Conservation (phyloP, 2,888 invertebrate genomes). For the Syrista parreyssii region DNA sequence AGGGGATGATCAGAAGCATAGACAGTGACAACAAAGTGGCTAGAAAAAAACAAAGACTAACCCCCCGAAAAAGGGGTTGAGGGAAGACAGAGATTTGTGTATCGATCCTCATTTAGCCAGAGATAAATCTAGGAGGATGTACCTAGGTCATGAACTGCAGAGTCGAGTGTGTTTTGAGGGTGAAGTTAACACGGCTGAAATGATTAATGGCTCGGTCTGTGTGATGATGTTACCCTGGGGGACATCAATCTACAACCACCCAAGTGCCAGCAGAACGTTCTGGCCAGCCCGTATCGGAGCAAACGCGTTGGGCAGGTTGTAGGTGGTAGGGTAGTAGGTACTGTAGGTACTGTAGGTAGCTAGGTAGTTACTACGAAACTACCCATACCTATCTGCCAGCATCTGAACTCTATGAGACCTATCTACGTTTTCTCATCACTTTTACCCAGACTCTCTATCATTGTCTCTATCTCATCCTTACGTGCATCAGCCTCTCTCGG, state of each 20-base stretch:
- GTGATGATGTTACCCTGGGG: slow-evolving; percentile 48
- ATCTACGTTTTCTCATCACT: neutral
- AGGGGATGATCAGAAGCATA: neutral
- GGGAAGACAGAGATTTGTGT: neutral
- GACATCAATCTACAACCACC: slow-evolving; percentile 48
- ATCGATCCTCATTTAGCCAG: slow-evolving; percentile 8
- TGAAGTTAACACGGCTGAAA: slow-evolving; percentile 52
- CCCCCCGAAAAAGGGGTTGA: neutral
- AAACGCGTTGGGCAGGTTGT: slow-evolving; percentile 1
- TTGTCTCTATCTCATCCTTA: neutral
- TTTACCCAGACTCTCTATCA: neutral
- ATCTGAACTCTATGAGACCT: neutral
- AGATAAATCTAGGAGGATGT: slow-evolving; percentile 20
- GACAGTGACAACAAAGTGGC: neutral
- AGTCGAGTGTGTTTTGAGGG: slow-evolving; percentile 49
- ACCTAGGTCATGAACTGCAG: slow-evolving; percentile 46
- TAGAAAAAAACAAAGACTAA: neutral
- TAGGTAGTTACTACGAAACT: neutral
- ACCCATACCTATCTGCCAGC: neutral
- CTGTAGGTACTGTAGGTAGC: neutral
- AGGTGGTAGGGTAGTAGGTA: neutral
- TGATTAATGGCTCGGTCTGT: slow-evolving; percentile 50
- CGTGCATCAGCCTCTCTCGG: neutral
- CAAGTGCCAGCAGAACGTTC: slow-evolving; percentile 24
- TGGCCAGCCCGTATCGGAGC: slow-evolving; percentile 24